Base-by-base conservation (phyloP, 2,113 vertebrate species). In the Thomomys bottae region DNA sequence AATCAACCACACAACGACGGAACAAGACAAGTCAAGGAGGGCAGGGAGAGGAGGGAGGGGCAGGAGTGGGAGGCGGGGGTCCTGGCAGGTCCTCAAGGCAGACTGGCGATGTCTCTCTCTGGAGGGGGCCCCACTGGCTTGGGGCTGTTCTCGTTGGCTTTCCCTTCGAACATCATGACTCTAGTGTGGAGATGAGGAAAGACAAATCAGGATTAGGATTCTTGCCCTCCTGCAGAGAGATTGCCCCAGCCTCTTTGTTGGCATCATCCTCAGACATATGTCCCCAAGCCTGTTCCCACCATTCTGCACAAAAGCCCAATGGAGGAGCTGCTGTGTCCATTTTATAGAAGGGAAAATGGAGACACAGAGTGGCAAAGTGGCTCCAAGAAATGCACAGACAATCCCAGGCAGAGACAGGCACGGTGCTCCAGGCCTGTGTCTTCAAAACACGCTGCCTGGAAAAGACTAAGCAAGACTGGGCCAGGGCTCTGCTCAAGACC, bases 161-260 rank as follows among this genome's bases (percentile, higher is more conserved):
- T 99, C 97, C 99, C 99, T 98, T 99, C 99, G 94, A 99, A 99
- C 97, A 99, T 97, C 98, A 99, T 98, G 96, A 99, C 98, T 92
- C 99, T 99, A 97, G 87, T 95, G 96, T 93, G 34, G 87, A 88
- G 45, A 67, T 5, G 34, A 87, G 87, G 49, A 94, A 80, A 23
- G 5, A 18, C 24, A 20, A 68, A 77, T 21, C 59, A 87, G 72
- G 23, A 76, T 96, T 94, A 95, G 45, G 34, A 59, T 23, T 66
- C 36, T 28, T 75, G n/a, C n/a, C 66, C 45, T 36, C 24, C 3
- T 17, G 21, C 24, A 57, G 40, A 66, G 40, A 36, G 49, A 54
- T 54, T 24, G 71, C 45, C 59, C n/a, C 28, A 24, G 87, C 40
- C 88, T 63, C 75, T 23, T 1, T 0, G 7, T 34, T 64, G 34